Conservation (phyloP, 2,113 vertebrate species). For the Gnathonemus longibarbis region DNA sequence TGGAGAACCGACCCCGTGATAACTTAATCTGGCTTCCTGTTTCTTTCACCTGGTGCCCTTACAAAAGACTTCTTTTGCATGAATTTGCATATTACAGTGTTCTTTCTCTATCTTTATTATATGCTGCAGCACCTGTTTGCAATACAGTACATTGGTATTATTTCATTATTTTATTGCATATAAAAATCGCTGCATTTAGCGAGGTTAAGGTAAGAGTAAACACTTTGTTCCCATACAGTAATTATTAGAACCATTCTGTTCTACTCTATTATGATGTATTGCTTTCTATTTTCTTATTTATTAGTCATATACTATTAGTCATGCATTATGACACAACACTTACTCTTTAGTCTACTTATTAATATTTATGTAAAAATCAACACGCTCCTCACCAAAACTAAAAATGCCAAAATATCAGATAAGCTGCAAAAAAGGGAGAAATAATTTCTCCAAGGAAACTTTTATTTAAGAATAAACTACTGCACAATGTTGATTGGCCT, state of each 20-base stretch:
- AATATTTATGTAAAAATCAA: constrained; percentile 3
- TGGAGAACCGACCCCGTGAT: background rate
- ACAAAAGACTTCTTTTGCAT: background rate
- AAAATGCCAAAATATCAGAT: background rate
- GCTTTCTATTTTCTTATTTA: background rate
- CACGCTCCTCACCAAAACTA: background rate
- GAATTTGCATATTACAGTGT: too few species aligned
- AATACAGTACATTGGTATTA: background rate
- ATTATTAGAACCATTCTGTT: background rate
- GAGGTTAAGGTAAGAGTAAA: background rate
- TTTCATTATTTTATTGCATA: background rate
- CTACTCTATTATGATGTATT: background rate
- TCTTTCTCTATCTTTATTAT: background rate
- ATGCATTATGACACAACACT: background rate
- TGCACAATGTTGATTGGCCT: background rate
- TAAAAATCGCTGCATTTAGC: background rate
- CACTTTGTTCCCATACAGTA: background rate
- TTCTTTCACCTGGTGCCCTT: background rate
- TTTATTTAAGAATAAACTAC: background rate
- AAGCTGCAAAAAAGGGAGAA: background rate
- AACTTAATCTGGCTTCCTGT: background rate
- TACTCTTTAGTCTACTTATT: constrained; percentile 2
- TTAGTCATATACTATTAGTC: constrained; percentile 12
- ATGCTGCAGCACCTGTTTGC: background rate
- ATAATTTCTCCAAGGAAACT: background rate